Evolutionary conservation across 2,797 vertebrate genomes (phyloP).

Genomic region (Peromyscus eremicus): DNA sequence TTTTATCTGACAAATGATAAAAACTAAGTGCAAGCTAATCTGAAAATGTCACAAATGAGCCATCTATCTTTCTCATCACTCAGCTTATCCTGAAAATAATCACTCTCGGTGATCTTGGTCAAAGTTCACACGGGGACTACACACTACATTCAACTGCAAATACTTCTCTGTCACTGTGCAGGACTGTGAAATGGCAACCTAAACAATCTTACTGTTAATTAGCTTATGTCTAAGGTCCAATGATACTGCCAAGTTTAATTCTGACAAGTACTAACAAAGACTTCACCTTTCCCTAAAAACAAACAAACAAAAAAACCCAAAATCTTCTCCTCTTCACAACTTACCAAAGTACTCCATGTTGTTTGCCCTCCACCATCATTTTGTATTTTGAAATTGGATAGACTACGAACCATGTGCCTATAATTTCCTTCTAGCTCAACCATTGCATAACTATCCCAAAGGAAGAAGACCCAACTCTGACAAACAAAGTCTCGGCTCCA

Average conservation of each 20-base stretch:
- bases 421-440: constrained; percentile 28
- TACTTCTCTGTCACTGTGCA: not conserved
- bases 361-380: not conserved
- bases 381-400: constrained; percentile 34
- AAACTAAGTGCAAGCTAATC: constrained; percentile 50
- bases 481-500: constrained; percentile 18
- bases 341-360: not conserved
- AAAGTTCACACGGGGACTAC: not conserved
- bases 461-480: not conserved
- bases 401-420: constrained; percentile 38
- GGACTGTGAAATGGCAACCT: not conserved
- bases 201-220: constrained; percentile 32
- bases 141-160: not conserved
- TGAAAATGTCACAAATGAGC: constrained; percentile 61
- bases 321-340: constrained; percentile 58
- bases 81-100: constrained; percentile 49
- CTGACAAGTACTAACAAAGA: constrained; percentile 37
- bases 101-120: constrained; percentile 12
- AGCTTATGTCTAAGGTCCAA: constrained; percentile 7
- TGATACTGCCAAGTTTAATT: constrained; percentile 17
- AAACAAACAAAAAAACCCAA: not conserved
- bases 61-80: constrained; percentile 52
- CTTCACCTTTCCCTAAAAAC: not conserved
- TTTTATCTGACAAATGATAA: constrained; percentile 60
- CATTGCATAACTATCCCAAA: constrained; percentile 35